A percentile compares a stretch with the other conserved stretches of the same genome.
phyloP scores from a whole-genome alignment of 2,797 vertebrate genomes.

The Sebastes diaconus region DNA sequence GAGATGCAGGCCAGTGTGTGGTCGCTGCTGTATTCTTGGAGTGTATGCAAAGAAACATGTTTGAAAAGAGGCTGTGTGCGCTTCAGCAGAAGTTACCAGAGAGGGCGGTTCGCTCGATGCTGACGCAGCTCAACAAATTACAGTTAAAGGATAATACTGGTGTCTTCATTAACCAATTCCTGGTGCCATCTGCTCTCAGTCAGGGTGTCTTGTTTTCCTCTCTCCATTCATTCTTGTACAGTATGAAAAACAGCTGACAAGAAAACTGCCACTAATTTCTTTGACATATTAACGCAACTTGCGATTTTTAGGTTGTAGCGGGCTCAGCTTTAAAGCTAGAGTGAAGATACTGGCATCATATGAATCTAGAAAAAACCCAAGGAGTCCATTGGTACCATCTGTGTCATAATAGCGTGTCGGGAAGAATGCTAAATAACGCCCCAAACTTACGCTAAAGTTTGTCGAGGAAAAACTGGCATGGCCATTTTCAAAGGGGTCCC shows the following conservation, averaged over 20 bases:
- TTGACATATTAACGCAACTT: too few species aligned
- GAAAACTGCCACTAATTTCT: too few species aligned
- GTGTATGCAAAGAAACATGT: conserved; percentile 4
- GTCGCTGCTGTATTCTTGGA: conserved; percentile 36
- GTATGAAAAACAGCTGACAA: neutral
- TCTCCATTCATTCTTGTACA: neutral
- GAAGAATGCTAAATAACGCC: too few species aligned
- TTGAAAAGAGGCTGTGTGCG: conserved; percentile 15
- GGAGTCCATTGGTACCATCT: too few species aligned
- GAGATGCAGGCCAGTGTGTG: conserved; percentile 42
- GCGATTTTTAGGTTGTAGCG: too few species aligned
- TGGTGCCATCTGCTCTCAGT: neutral
- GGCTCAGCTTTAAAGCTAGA: too few species aligned
- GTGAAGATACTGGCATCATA: too few species aligned
- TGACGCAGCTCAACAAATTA: conserved; percentile 24
- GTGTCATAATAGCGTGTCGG: fast-evolving
- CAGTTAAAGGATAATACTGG: conserved; percentile 11
- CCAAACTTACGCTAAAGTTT: too few species aligned
- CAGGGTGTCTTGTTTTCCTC: neutral
- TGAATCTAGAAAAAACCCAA: too few species aligned
- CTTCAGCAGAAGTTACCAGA: neutral
- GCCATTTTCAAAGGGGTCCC: fast-evolving
- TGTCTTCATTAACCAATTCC: neutral
- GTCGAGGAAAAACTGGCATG: too few species aligned
- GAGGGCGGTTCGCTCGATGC: conserved; percentile 21